A percentile compares a stretch with the other conserved stretches of the same genome.
phyloP scores from a whole-genome alignment of 2,888 invertebrate species.

The Scaptomyza polygonia region DNA sequence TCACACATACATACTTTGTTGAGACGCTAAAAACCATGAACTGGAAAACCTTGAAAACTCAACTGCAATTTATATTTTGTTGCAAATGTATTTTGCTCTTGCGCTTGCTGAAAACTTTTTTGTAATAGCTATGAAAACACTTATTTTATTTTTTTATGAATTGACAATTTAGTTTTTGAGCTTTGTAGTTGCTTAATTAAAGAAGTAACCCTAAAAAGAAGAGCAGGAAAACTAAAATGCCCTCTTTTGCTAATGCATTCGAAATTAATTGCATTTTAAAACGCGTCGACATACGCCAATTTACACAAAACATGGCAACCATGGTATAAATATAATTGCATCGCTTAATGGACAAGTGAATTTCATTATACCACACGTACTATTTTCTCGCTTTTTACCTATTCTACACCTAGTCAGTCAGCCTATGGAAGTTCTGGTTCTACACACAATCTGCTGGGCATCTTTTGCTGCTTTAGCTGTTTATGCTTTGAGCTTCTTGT shows the following conservation, averaged over 20 bases:
- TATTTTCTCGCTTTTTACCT: constrained; percentile 1
- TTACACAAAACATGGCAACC: constrained; percentile 53
- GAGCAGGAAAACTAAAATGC: background rate
- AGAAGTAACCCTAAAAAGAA: constrained; percentile 16
- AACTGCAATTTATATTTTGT: constrained; percentile 70
- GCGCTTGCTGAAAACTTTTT: constrained; percentile 32
- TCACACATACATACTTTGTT: background rate
- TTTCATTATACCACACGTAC: constrained; percentile 57
- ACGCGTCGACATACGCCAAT: constrained; percentile 57
- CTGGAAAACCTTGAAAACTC: constrained; percentile 84
- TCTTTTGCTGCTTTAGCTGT: constrained; percentile 45
- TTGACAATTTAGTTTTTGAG: constrained; percentile 13
- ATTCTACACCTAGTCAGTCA: background rate
- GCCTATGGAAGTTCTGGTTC: background rate
- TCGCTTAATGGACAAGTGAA: constrained; percentile 69
- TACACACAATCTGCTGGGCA: constrained; percentile 21
- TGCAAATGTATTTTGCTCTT: constrained; percentile 56
- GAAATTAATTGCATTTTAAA: constrained; percentile 62
- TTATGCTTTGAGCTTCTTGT: constrained; percentile 52
- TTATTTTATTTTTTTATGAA: constrained; percentile 16
- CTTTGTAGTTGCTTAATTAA: constrained; percentile 8
- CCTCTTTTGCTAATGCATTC: constrained; percentile 36
- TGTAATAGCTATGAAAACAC: constrained; percentile 45
- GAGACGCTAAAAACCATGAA: constrained; percentile 77
- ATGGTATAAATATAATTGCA: constrained; percentile 58